These are phyloP conservation scores for Bicyclus anynana DNA, from an alignment of 1,140 invertebrate genomes.

Conservation along the genomic window DNA sequence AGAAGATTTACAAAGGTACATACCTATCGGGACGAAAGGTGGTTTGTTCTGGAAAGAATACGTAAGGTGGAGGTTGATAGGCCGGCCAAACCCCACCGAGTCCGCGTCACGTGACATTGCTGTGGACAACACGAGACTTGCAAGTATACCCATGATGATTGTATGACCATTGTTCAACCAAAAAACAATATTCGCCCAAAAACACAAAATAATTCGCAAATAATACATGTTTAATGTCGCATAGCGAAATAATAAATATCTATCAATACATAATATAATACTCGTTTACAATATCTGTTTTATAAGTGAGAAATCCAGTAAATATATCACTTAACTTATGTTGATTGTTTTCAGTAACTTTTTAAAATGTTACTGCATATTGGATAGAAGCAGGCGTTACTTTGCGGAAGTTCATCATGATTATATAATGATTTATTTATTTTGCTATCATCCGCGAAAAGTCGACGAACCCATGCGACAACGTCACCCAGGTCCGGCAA, in stretches of 20 bases:
- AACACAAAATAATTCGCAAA: conserved; percentile 8
- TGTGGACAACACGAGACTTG: conserved; percentile 46
- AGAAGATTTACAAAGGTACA: not conserved
- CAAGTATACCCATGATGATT: conserved; percentile 1
- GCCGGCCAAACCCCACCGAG: conserved; percentile 81
- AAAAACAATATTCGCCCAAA: conserved; percentile 17
- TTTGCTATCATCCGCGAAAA: no score
- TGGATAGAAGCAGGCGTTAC: no score
- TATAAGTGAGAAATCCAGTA: no score
- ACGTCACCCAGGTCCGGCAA: no score
- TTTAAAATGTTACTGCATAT: no score
- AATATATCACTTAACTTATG: no score
- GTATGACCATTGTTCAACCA: not conserved
- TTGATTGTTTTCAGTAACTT: no score
- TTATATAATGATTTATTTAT: no score
- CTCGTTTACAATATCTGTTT: no score
- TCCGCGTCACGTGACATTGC: conserved; percentile 73
- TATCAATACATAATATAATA: no score
- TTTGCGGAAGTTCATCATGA: no score
- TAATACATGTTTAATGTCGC: not conserved
- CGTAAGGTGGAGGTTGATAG: conserved; percentile 89
- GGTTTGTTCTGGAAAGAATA: conserved; percentile 90
- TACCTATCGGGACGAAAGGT: conserved; percentile 81
- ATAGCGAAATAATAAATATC: not conserved
- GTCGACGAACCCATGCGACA: no score